phyloP scores from a whole-genome alignment of 2,113 vertebrate genomes.

The Eptesicus fuscus region DNA sequence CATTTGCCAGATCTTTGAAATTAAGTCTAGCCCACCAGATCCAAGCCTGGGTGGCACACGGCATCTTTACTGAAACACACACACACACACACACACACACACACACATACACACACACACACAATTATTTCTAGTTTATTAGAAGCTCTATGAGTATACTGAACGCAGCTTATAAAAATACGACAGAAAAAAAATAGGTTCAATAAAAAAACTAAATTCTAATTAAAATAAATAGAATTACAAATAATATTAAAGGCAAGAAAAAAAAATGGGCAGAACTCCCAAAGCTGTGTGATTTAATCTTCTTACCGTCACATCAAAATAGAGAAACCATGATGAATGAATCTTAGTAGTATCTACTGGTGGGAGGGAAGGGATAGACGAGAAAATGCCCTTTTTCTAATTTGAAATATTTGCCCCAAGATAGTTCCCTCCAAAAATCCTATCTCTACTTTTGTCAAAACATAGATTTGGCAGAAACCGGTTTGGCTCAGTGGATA shows the following conservation, averaged over 20 bases:
- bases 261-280: neutral
- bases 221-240: conserved; percentile 47
- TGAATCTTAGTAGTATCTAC: neutral
- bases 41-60: neutral
- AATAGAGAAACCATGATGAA: neutral
- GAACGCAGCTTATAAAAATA: conserved; percentile 3
- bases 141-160: neutral
- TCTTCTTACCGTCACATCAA: neutral
- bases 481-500: no score
- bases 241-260: neutral
- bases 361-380: fast-evolving
- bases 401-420: neutral
- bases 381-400: neutral
- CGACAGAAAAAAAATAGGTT: neutral
- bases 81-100: no score
- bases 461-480: neutral
- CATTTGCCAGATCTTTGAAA: neutral
- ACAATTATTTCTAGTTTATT: neutral
- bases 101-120: no score
- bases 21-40: neutral
- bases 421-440: neutral
- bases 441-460: neutral
- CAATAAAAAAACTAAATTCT: conserved; percentile 27
- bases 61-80: neutral
- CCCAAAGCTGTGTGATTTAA: neutral